Base-by-base conservation (phyloP, 2,797 vertebrate species). In the Falco berigora region DNA sequence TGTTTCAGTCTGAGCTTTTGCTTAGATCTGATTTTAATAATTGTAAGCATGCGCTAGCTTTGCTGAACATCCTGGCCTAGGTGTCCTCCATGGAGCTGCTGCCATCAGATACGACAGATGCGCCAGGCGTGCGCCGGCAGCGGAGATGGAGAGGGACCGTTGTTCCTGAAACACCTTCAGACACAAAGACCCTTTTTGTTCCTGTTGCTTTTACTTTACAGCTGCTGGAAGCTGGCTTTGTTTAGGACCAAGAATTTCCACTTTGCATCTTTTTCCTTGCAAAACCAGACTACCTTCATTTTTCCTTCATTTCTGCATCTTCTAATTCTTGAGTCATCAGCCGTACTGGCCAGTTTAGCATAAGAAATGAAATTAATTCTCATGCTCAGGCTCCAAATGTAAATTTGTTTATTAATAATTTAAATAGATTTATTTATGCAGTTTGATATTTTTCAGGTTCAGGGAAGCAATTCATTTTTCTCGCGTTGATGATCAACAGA, bases 391-490 rank as follows among this genome's bases (percentile, higher is more conserved):
- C 97, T 97, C 83, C 50, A 47, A 94, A 97, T 98, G 97, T 96
- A 98, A 97, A 97, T 98, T 96, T 30, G 12, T 96, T 91, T 96
- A 98, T 98, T 98, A 98, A 98, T 98, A 97, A 98, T 98, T 98
- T 97, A 98, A 96, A 93, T 53, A 69, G 96, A 62, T 96, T 97
- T 98, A 98, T 98, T 98, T 98, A 98, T 98, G 97, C 98, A 61
- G 97, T 98, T 98, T 98, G 98, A 98, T 98, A 97, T 97, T 96
- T 97, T 96, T 97, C 96, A 96, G 95, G 97, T 98, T 98, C 94
- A 89, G 96, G 97, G 96, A 98, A 97, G 97, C 97, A 97, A 97
- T 98, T 97, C 96, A 81, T 96, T 97, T 96, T 96, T 75, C 96
- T 97, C 11, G 10, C 62, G 25, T 86, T 95, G 95, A 92, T 92